phyloP scores from a whole-genome alignment of 2,113 vertebrate genomes.

The Myrmecophaga tridactyla region DNA sequence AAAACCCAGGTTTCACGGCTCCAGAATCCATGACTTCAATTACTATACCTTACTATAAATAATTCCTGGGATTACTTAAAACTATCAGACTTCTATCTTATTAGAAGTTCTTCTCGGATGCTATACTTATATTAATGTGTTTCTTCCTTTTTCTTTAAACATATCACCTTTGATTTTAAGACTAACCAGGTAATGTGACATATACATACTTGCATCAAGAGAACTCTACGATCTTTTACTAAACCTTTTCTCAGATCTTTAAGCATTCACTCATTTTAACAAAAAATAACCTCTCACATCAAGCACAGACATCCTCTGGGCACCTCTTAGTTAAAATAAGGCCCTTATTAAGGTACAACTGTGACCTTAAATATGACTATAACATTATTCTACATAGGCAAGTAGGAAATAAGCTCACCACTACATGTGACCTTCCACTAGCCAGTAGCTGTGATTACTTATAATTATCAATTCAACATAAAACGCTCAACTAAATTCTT shows the following conservation, averaged over 20 bases:
- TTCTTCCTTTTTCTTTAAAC: slow-evolving; percentile 33
- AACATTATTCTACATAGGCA: neutral
- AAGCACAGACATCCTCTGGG: neutral
- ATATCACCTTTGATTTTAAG: slow-evolving; percentile 20
- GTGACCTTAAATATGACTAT: neutral
- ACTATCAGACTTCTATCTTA: slow-evolving; percentile 15
- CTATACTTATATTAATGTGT: neutral
- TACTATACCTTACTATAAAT: neutral
- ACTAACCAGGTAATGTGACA: slow-evolving; percentile 33
- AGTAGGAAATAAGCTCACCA: slow-evolving; percentile 34
- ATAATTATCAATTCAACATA: neutral
- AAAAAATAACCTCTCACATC: slow-evolving; percentile 33
- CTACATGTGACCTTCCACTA: neutral
- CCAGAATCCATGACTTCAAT: neutral
- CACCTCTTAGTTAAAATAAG: slow-evolving; percentile 41
- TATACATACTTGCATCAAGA: slow-evolving; percentile 3
- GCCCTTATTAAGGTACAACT: neutral
- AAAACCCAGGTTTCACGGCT: neutral
- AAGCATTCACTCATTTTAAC: slow-evolving; percentile 49
- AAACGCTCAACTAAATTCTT: neutral
- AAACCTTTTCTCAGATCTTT: slow-evolving; percentile 6
- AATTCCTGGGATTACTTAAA: slow-evolving; percentile 12
- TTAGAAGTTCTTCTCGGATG: neutral
- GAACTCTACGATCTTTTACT: slow-evolving; percentile 36
- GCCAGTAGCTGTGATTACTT: neutral